These are phyloP conservation scores for Actinernus sp. DNA, from an alignment of 92 coral and sea anemone genomes.

Conservation along the genomic window DNA sequence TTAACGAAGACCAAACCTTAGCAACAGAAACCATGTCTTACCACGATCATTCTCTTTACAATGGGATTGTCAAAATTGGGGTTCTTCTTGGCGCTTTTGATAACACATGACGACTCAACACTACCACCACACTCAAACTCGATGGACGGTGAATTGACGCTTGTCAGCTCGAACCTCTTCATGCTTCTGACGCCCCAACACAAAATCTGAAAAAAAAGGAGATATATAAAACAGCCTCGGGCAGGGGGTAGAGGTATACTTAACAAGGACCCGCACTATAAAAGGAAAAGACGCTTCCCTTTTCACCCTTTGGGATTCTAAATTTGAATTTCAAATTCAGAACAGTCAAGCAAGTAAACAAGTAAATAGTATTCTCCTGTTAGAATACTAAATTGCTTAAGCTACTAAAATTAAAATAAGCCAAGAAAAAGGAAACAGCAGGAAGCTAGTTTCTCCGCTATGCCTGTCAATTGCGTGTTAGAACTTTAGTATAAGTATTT, in stretches of 20 bases:
- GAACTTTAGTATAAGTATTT: too few species aligned
- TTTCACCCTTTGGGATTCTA: too few species aligned
- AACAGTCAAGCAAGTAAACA: neutral
- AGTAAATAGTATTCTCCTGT: too few species aligned
- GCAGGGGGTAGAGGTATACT: too few species aligned
- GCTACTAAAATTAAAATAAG: neutral
- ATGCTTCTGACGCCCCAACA: slow-evolving; percentile 99
- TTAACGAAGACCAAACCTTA: too few species aligned
- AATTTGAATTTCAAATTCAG: too few species aligned
- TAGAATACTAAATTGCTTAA: neutral
- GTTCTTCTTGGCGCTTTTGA: slow-evolving; percentile 85
- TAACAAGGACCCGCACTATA: too few species aligned
- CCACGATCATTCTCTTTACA: slow-evolving; percentile 86
- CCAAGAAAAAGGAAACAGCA: too few species aligned
- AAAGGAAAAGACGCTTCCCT: too few species aligned
- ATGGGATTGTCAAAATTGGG: slow-evolving; percentile 94
- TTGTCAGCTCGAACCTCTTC: slow-evolving; percentile 93
- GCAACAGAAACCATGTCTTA: too few species aligned
- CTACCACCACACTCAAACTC: slow-evolving; percentile 93
- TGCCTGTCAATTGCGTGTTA: too few species aligned
- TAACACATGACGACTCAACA: slow-evolving; percentile 71
- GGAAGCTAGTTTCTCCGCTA: too few species aligned
- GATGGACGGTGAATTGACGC: slow-evolving; percentile 94
- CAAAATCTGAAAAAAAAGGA: slow-evolving; percentile 65
- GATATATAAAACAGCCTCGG: neutral